Percentiles rank a stretch among this genome's conserved stretches.
phyloP scores from a whole-genome alignment of 2,113 vertebrate species.

The Nothobranchius kuhntae region DNA sequence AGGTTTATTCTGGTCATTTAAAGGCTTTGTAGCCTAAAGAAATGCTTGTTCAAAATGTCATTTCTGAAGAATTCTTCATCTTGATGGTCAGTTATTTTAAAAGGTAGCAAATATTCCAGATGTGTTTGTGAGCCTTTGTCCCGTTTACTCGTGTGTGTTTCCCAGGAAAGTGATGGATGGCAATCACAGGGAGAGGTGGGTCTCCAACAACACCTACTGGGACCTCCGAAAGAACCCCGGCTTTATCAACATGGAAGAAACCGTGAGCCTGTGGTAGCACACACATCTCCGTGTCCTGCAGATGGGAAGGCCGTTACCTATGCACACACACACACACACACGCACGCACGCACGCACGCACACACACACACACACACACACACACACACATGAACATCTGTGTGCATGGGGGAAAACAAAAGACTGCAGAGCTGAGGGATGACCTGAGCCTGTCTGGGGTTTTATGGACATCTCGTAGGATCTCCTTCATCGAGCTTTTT shows the following conservation, averaged over 20 bases:
- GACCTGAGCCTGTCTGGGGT: slow-evolving; percentile 18
- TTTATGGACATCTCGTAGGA: slow-evolving; percentile 32
- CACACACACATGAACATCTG: slow-evolving; percentile 20
- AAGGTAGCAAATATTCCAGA: too few species aligned
- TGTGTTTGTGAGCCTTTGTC: too few species aligned
- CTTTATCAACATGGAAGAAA: slow-evolving; percentile 93
- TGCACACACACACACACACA: slow-evolving; percentile 79
- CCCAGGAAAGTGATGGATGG: slow-evolving; percentile 90
- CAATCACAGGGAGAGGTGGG: slow-evolving; percentile 96
- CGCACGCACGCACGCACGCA: slow-evolving; percentile 51
- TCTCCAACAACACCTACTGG: slow-evolving; percentile 96
- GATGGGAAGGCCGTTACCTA: slow-evolving; percentile 84
- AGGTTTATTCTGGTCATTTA: background rate
- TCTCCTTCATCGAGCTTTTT: slow-evolving; percentile 66
- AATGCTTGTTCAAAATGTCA: too few species aligned
- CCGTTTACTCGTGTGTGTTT: background rate
- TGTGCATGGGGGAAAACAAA: slow-evolving; percentile 38
- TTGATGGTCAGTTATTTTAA: too few species aligned
- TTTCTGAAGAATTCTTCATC: too few species aligned
- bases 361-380: background rate
- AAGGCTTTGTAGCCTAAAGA: too few species aligned
- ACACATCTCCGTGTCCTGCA: slow-evolving; percentile 69
- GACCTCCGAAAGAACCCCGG: slow-evolving; percentile 96
- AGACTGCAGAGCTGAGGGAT: slow-evolving; percentile 34
- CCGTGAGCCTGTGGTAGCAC: slow-evolving; percentile 89